These are phyloP conservation scores for Petrolisthes manimaculis DNA, from an alignment of 2,888 invertebrate species.

Conservation along the genomic window DNA sequence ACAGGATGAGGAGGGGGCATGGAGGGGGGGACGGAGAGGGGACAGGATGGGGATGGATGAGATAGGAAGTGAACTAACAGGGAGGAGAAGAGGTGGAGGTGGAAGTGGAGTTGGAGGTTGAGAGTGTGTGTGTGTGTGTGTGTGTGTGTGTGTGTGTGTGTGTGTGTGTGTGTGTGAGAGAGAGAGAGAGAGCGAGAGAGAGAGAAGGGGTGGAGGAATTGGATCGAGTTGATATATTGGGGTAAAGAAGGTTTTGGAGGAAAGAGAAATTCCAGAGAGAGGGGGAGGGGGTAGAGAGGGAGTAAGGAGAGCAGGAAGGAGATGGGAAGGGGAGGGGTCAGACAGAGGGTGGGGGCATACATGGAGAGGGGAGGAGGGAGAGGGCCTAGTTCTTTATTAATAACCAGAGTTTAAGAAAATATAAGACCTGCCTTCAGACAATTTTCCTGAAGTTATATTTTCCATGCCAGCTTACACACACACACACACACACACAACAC, in stretches of 20 bases:
- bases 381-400: constrained; percentile 2
- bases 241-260: background rate
- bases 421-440: constrained; percentile 3
- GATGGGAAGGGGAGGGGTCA: too few species aligned
- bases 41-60: background rate
- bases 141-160: too few species aligned
- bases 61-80: too few species aligned
- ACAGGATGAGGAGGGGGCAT: background rate
- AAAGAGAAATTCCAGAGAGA: constrained; percentile 26
- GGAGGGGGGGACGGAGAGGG: background rate
- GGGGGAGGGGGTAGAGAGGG: background rate
- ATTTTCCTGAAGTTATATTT: background rate
- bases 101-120: too few species aligned
- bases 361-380: constrained; percentile 1
- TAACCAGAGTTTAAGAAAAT: constrained; percentile 18
- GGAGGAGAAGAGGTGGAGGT: too few species aligned
- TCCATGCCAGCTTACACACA: background rate
- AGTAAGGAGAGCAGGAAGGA: constrained; percentile 11
- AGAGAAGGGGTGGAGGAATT: too few species aligned
- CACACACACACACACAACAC: too few species aligned
- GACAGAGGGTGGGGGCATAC: background rate
- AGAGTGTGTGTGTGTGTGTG: too few species aligned
- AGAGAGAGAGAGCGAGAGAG: too few species aligned
- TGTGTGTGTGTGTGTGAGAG: too few species aligned
- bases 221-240: too few species aligned